These are phyloP conservation scores for Siphamia tubifer DNA, from an alignment of 2,113 vertebrate genomes.

Conservation along the genomic window DNA sequence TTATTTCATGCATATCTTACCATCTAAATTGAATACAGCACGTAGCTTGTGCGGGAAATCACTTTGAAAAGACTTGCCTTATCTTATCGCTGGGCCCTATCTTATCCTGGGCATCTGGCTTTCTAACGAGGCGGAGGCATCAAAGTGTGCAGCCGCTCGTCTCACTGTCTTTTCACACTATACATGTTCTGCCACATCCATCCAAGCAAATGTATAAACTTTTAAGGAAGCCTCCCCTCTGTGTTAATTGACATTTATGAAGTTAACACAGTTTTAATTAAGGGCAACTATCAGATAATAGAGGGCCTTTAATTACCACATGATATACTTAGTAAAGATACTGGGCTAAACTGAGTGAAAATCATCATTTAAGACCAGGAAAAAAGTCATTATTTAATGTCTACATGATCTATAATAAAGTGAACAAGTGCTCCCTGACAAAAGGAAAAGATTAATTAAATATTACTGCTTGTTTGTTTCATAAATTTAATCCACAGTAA, in stretches of 20 bases:
- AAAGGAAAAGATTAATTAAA: slow-evolving; percentile 71
- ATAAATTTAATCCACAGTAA: slow-evolving; percentile 47
- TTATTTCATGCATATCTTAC: slow-evolving; percentile 77
- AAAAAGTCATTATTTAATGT: slow-evolving; percentile 62
- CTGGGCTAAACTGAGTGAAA: slow-evolving; percentile 44
- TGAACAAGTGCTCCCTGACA: slow-evolving; percentile 61
- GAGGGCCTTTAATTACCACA: slow-evolving; percentile 67
- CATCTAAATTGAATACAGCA: slow-evolving; percentile 83
- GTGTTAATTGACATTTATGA: slow-evolving; percentile 70
- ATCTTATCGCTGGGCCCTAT: slow-evolving; percentile 71
- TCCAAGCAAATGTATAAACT: slow-evolving; percentile 33
- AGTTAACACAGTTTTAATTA: slow-evolving; percentile 73
- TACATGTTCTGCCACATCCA: slow-evolving; percentile 14
- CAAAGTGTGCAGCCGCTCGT: slow-evolving; percentile 31
- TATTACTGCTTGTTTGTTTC: slow-evolving; percentile 65
- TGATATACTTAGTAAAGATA: slow-evolving; percentile 61
- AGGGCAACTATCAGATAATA: slow-evolving; percentile 76
- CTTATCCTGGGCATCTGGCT: slow-evolving; percentile 72
- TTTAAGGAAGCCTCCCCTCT: slow-evolving; percentile 45
- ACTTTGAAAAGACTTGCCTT: slow-evolving; percentile 72
- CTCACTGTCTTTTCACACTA: slow-evolving; percentile 20
- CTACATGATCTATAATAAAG: slow-evolving; percentile 69
- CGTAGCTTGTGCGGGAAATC: slow-evolving; percentile 70
- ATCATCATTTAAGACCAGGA: slow-evolving; percentile 39
- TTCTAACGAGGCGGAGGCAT: slow-evolving; percentile 66